Percentiles rank a stretch among this genome's conserved stretches.
These are phyloP conservation scores for Lordiphosa stackelbergi DNA, from an alignment of 1,140 invertebrate genomes.

Conservation along the genomic window DNA sequence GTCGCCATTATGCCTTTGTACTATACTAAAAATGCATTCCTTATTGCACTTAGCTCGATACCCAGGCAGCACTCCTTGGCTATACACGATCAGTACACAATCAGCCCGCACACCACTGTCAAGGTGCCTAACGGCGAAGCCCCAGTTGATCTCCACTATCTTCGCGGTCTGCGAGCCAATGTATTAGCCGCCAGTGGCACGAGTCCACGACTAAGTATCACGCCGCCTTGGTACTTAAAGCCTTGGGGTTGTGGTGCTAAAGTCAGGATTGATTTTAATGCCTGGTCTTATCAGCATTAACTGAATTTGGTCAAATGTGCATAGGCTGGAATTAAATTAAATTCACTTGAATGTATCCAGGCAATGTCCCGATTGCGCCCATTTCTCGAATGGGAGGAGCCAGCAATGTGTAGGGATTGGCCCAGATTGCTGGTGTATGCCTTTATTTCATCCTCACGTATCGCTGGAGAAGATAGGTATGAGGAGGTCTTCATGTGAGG, in stretches of 20 bases:
- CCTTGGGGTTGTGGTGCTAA: conserved; percentile 98
- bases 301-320: conserved; percentile 81
- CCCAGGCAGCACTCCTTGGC: conserved; percentile 97
- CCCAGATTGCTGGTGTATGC: conserved; percentile 81
- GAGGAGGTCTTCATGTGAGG: conserved; percentile 78
- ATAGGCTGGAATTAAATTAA: conserved; percentile 79
- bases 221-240: conserved; percentile 93
- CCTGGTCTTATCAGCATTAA: conserved; percentile 85
- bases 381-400: conserved; percentile 85
- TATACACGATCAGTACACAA: conserved; percentile 97
- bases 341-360: conserved; percentile 3
- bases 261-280: conserved; percentile 94
- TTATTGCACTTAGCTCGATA: conserved; percentile 96
- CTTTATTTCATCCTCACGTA: conserved; percentile 79
- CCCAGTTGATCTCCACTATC: conserved; percentile 95
- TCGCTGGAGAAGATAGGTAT: too few species aligned
- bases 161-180: conserved; percentile 97
- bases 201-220: conserved; percentile 98
- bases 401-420: conserved; percentile 81
- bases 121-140: too few species aligned
- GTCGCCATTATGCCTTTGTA: conserved; percentile 98
- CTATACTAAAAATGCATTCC: conserved; percentile 97
- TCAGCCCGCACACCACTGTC: conserved; percentile 93
- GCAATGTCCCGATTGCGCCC: conserved; percentile 3
- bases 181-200: conserved; percentile 94